Evolutionary conservation across 2,113 vertebrate genomes (phyloP).

Genomic region (Vulpes ferrilata): DNA sequence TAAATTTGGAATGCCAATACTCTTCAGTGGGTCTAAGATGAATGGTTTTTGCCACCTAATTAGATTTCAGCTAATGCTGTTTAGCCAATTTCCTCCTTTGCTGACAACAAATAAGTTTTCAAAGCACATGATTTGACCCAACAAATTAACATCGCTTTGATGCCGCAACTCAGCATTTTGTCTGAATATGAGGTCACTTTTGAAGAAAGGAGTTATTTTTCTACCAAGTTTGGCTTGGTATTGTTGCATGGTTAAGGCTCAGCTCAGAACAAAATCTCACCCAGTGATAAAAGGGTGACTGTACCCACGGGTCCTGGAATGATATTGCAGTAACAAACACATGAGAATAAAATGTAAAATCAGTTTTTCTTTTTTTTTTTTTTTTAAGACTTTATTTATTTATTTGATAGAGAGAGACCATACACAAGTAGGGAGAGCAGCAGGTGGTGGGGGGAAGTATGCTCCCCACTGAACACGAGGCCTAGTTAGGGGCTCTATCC

Average conservation of each 20-base stretch:
- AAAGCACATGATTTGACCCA: background rate
- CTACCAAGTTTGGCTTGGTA: background rate
- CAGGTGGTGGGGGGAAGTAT: too few species aligned
- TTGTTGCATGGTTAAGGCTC: background rate
- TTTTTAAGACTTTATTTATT: too few species aligned
- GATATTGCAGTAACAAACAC: background rate
- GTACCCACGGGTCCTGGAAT: background rate
- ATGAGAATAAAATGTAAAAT: background rate
- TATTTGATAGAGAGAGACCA: too few species aligned
- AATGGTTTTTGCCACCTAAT: background rate
- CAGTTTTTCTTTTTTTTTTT: background rate
- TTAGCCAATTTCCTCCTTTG: background rate
- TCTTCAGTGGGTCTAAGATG: background rate
- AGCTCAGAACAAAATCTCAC: background rate
- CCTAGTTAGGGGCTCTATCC: too few species aligned
- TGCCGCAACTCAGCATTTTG: background rate
- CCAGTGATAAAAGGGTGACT: background rate
- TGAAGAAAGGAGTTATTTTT: background rate
- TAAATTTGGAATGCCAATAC: background rate
- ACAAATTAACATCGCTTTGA: background rate
- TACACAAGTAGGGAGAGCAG: too few species aligned
- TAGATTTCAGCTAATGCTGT: background rate
- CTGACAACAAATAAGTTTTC: background rate
- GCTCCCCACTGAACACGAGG: too few species aligned
- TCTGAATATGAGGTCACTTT: background rate